Evolutionary conservation across 1,140 invertebrate species (phyloP).

Genomic region (Drosophila pectinifera): DNA sequence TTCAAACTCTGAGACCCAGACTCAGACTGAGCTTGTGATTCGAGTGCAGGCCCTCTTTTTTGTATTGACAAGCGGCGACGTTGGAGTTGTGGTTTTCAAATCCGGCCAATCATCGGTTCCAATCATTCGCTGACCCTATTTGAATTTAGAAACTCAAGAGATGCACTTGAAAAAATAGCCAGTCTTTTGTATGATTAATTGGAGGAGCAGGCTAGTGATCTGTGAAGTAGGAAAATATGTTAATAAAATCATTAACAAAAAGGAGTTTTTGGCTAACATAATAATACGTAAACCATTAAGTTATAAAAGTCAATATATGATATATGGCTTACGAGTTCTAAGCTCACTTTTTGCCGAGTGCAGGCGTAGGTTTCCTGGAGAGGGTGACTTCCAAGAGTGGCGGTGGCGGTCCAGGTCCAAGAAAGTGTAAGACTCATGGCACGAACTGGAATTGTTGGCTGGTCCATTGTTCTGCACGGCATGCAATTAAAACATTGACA

Average conservation of each 20-base stretch:
- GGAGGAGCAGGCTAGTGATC: too few relatives aligned
- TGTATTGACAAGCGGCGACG: constrained; percentile 32
- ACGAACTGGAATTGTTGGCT: constrained; percentile 58
- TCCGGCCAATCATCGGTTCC: constrained; percentile 37
- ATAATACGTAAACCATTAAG: too few relatives aligned
- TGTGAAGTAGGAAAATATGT: too few relatives aligned
- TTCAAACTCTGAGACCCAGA: constrained; percentile 27
- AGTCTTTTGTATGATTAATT: not conserved
- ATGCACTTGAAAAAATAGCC: constrained; percentile 17
- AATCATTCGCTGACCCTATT: constrained; percentile 49
- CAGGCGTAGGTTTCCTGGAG: constrained; percentile 29
- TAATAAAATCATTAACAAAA: too few relatives aligned
- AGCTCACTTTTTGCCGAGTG: constrained; percentile 1
- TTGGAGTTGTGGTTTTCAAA: constrained; percentile 37
- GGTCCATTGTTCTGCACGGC: constrained; percentile 68
- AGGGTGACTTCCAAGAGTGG: constrained; percentile 7
- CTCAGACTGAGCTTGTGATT: constrained; percentile 37
- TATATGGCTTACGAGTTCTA: not conserved
- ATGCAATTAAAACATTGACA: constrained; percentile 72
- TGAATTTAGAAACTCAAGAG: constrained; percentile 19
- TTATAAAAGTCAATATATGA: too few relatives aligned
- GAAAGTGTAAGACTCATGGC: constrained; percentile 51
- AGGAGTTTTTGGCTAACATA: too few relatives aligned
- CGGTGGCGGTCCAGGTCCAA: constrained; percentile 4
- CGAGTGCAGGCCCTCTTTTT: constrained; percentile 24